Conservation (phyloP, 2,113 vertebrate species). For the Cryptotis parvus region DNA sequence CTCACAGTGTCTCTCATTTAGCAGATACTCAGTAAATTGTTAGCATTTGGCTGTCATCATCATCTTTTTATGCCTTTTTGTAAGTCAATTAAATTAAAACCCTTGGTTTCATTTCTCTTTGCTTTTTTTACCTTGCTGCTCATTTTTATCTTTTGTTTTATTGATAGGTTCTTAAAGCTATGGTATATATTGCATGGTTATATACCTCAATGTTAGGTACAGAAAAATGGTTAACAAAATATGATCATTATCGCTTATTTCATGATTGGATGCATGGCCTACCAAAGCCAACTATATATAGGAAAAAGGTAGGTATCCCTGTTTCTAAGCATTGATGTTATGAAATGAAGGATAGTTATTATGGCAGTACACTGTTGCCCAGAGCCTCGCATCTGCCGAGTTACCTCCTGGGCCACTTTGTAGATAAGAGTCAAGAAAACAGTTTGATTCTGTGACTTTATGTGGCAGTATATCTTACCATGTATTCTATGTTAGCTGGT, state of each 20-base stretch:
- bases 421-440: too few species aligned
- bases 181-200: neutral
- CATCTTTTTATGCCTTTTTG: neutral
- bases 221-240: too few species aligned
- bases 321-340: neutral
- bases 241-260: too few species aligned
- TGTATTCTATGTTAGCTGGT: too few species aligned
- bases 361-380: too few species aligned
- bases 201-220: too few species aligned
- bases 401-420: too few species aligned
- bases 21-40: neutral
- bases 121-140: neutral
- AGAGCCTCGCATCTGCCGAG: too few species aligned
- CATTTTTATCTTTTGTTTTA: neutral
- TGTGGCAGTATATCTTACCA: too few species aligned
- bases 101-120: neutral
- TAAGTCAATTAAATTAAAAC: neutral
- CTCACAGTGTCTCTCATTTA: neutral
- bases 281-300: neutral
- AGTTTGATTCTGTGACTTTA: too few species aligned
- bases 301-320: neutral
- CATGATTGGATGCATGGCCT: too few species aligned
- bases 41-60: neutral
- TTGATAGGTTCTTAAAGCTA: slow-evolving; percentile 17
- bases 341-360: neutral